Percentiles rank a stretch among this genome's conserved stretches.
These are phyloP conservation scores for Formica selysi DNA, from an alignment of 1,140 invertebrate genomes.

Conservation along the genomic window DNA sequence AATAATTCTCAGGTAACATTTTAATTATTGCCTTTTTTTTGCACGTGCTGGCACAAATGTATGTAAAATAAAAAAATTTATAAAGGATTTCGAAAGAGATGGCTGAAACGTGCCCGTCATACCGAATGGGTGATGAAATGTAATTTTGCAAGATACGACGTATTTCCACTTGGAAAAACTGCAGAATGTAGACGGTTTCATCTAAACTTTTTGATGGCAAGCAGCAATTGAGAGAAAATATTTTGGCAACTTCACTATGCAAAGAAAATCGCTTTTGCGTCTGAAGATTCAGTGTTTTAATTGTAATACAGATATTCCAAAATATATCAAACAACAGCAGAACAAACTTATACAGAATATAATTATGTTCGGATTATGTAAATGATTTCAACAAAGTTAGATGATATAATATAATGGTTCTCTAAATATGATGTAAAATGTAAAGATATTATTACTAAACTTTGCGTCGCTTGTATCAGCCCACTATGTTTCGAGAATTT, in stretches of 20 bases:
- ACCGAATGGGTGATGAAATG: not conserved
- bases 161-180: not conserved
- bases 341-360: not conserved
- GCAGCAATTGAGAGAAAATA: constrained; percentile 5
- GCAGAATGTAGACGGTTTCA: not conserved
- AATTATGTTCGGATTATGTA: not conserved
- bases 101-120: constrained; percentile 46
- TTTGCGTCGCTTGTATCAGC: not conserved
- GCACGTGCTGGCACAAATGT: not conserved
- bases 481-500: not conserved
- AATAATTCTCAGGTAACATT: not conserved
- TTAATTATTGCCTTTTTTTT: constrained; percentile 17
- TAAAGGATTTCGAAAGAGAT: constrained; percentile 3
- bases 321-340: not conserved
- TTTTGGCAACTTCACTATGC: not conserved
- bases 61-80: constrained; percentile 45
- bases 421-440: too few species aligned
- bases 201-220: constrained; percentile 33
- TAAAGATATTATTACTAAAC: constrained; percentile 7
- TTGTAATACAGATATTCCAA: not conserved
- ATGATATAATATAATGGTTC: too few species aligned
- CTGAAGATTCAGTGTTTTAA: not conserved
- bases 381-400: not conserved
- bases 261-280: not conserved
- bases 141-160: constrained; percentile 36